These are phyloP conservation scores for Agrilus planipennis DNA, from an alignment of 1,140 invertebrate species.

Conservation along the genomic window DNA sequence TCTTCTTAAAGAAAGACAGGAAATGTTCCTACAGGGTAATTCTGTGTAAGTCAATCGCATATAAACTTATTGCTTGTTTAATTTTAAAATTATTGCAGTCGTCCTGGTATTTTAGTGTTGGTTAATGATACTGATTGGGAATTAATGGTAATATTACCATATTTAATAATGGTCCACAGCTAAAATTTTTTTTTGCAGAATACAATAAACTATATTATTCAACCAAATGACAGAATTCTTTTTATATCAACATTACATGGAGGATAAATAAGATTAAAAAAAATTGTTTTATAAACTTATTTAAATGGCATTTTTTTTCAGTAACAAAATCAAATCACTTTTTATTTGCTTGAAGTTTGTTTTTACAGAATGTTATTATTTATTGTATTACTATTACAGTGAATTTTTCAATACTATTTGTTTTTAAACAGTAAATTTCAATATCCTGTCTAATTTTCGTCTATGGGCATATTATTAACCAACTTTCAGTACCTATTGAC, in stretches of 20 bases:
- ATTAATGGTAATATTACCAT: constrained; percentile 48
- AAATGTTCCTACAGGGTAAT: constrained; percentile 79
- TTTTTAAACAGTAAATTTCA: too few relatives aligned
- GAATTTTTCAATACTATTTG: too few relatives aligned
- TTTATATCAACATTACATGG: constrained; percentile 25
- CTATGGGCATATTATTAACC: too few relatives aligned
- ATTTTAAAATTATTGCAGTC: constrained; percentile 39
- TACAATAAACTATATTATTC: constrained; percentile 20
- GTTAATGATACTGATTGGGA: constrained; percentile 93
- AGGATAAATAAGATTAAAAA: constrained; percentile 11
- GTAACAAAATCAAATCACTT: too few relatives aligned
- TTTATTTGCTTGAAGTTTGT: too few relatives aligned
- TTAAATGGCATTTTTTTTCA: too few relatives aligned
- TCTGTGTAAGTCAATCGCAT: constrained; percentile 50
- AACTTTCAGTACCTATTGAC: too few relatives aligned
- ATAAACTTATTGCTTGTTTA: not conserved
- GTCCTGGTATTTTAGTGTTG: constrained; percentile 84
- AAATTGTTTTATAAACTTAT: too few relatives aligned
- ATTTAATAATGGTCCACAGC: constrained; percentile 1
- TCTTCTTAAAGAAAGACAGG: constrained; percentile 70
- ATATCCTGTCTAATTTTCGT: too few relatives aligned
- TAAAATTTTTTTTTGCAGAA: constrained; percentile 14
- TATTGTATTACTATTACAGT: too few relatives aligned
- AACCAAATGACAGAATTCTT: constrained; percentile 19
- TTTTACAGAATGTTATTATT: too few relatives aligned